Conservation (phyloP, 1,140 invertebrate species). For the Platorchestia sp. region DNA sequence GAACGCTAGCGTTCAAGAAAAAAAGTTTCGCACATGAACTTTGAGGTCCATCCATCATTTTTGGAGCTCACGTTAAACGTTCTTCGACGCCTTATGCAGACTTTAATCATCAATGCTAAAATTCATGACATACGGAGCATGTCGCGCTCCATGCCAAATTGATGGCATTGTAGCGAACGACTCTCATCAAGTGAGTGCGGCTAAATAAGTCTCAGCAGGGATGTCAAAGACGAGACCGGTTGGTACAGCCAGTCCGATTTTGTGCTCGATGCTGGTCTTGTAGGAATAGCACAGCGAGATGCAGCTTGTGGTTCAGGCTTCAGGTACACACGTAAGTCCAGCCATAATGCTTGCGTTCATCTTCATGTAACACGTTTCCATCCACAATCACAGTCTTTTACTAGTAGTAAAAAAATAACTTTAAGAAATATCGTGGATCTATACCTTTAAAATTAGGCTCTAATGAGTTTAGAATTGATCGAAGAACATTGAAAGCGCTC, state of each 20-base stretch:
- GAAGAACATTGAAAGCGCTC: neutral
- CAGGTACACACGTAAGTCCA: slow-evolving; percentile 26
- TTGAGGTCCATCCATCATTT: neutral
- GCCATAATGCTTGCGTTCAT: slow-evolving; percentile 12
- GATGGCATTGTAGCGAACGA: slow-evolving; percentile 40
- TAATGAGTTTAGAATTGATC: neutral
- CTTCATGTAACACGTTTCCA: neutral
- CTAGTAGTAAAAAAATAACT: neutral
- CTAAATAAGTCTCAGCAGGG: slow-evolving; percentile 27
- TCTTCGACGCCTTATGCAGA: slow-evolving; percentile 32
- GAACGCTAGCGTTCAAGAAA: slow-evolving; percentile 47
- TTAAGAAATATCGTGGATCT: neutral
- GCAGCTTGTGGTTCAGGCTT: neutral
- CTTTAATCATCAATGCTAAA: slow-evolving; percentile 25
- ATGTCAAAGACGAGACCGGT: slow-evolving; percentile 44
- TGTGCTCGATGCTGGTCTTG: neutral
- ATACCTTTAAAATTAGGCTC: neutral
- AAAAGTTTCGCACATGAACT: neutral
- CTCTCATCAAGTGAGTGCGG: slow-evolving; percentile 37
- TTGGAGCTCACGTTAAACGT: slow-evolving; percentile 26
- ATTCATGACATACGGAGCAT: slow-evolving; percentile 42
- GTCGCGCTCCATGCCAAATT: slow-evolving; percentile 3
- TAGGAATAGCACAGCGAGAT: slow-evolving; percentile 2
- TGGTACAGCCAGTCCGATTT: slow-evolving; percentile 35
- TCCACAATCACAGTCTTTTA: neutral